phyloP scores from a whole-genome alignment of 2,888 invertebrate species.

The Lepidocyrtinus sp. region DNA sequence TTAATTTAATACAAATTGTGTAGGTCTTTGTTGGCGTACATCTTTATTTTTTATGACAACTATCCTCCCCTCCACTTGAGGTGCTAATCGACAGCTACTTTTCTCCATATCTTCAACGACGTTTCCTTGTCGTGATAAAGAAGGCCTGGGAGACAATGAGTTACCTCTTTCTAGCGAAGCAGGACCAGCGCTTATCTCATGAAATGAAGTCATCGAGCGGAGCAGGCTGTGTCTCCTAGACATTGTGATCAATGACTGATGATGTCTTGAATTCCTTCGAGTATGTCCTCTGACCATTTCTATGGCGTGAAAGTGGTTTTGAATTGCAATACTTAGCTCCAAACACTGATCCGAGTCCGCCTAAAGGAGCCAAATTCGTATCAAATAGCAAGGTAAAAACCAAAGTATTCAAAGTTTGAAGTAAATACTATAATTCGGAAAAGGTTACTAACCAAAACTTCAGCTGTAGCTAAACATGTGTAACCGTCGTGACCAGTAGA shows the following conservation, averaged over 20 bases:
- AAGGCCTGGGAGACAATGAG: constrained; percentile 66
- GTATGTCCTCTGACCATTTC: constrained; percentile 83
- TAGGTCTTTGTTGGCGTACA: too few species aligned
- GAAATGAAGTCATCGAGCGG: constrained; percentile 66
- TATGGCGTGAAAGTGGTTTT: constrained; percentile 92
- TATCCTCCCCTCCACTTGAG: constrained; percentile 86
- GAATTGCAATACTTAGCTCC: constrained; percentile 85
- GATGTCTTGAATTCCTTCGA: constrained; percentile 82
- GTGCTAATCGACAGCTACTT: constrained; percentile 85
- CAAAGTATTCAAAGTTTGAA: constrained; percentile 14
- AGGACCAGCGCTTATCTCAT: constrained; percentile 59
- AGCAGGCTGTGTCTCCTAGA: constrained; percentile 77
- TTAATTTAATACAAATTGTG: too few species aligned
- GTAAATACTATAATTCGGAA: constrained; percentile 11
- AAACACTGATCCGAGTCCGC: constrained; percentile 89
- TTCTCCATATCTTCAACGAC: constrained; percentile 84
- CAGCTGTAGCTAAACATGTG: constrained; percentile 82
- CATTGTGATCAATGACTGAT: constrained; percentile 88
- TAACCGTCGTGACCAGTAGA: constrained; percentile 86
- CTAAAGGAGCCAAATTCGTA: constrained; percentile 74
- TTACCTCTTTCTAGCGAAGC: constrained; percentile 64
- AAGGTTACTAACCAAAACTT: constrained; percentile 79
- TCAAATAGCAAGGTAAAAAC: background rate
- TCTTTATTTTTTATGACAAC: constrained; percentile 80
- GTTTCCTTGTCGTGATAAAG: constrained; percentile 76